A percentile compares a stretch with the other conserved stretches of the same genome.
Conservation (phyloP, 2,888 invertebrate genomes). For the Campaea margaritaria region DNA sequence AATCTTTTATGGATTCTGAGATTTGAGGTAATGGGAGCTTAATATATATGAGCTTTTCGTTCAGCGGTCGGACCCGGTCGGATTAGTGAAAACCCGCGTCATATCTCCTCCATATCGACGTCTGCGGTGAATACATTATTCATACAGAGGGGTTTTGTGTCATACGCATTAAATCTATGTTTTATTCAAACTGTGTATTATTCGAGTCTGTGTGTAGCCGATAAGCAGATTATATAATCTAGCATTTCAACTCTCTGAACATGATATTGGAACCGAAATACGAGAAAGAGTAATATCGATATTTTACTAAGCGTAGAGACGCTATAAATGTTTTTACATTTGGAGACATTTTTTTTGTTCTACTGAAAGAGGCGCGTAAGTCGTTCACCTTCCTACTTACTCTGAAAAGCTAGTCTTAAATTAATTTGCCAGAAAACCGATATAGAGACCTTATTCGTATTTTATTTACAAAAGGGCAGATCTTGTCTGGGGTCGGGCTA, state of each 20-base stretch:
- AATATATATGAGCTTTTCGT: constrained; percentile 17
- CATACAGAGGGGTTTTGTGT: constrained; percentile 6
- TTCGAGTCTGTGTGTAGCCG: neutral
- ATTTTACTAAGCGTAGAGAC: no score
- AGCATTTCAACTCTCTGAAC: neutral
- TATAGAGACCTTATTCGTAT: constrained; percentile 10
- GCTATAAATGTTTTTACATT: no score
- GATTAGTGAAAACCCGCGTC: constrained; percentile 15
- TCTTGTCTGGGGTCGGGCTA: constrained; percentile 23
- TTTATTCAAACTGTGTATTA: neutral
- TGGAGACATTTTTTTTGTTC: no score
- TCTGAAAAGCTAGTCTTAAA: neutral
- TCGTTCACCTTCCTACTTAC: no score
- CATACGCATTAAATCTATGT: neutral
- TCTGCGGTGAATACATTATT: constrained; percentile 20
- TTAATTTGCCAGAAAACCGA: neutral
- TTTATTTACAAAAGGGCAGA: constrained; percentile 43
- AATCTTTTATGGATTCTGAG: constrained; percentile 17
- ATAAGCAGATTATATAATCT: neutral
- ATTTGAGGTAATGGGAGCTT: constrained; percentile 16
- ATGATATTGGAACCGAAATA: no score
- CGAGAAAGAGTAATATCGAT: no score
- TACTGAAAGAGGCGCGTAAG: no score
- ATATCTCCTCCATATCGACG: constrained; percentile 18
- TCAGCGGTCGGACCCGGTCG: constrained; percentile 7